Conservation (phyloP, 1,140 invertebrate species). For the Hylaeus anthracinus region DNA sequence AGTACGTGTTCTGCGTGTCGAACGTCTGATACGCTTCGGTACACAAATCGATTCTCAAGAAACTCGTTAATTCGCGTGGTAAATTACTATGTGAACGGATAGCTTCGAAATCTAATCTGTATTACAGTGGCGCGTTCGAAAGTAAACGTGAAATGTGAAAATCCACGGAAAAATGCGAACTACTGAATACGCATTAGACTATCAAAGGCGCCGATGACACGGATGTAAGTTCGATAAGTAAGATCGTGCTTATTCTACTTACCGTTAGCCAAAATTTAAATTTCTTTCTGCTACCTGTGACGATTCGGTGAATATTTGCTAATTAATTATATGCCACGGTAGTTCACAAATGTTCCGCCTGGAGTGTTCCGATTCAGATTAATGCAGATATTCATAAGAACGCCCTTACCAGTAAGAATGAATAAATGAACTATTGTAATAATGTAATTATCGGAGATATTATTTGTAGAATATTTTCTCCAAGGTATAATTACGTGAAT, state of each 20-base stretch:
- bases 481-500: no score
- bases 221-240: conserved; percentile 42
- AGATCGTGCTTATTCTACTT: conserved; percentile 36
- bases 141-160: conserved; percentile 56
- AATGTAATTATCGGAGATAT: no score
- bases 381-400: no score
- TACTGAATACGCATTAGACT: conserved; percentile 25
- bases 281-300: not conserved
- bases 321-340: not conserved
- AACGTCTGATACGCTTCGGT: conserved; percentile 10
- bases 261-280: conserved; percentile 19
- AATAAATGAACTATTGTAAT: no score
- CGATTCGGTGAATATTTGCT: not conserved
- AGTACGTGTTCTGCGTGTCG: conserved; percentile 22
- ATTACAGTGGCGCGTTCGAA: conserved; percentile 45
- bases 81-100: conserved; percentile 38
- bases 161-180: conserved; percentile 49
- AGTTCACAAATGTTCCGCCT: no score
- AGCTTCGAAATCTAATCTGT: conserved; percentile 52
- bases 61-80: conserved; percentile 40
- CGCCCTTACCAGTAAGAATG: no score
- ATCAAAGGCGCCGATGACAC: conserved; percentile 41
- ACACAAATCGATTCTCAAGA: conserved; percentile 13
- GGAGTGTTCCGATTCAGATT: no score
- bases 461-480: no score